These are phyloP conservation scores for Sebastes cheni DNA, from an alignment of 2,797 vertebrate genomes.

Conservation along the genomic window DNA sequence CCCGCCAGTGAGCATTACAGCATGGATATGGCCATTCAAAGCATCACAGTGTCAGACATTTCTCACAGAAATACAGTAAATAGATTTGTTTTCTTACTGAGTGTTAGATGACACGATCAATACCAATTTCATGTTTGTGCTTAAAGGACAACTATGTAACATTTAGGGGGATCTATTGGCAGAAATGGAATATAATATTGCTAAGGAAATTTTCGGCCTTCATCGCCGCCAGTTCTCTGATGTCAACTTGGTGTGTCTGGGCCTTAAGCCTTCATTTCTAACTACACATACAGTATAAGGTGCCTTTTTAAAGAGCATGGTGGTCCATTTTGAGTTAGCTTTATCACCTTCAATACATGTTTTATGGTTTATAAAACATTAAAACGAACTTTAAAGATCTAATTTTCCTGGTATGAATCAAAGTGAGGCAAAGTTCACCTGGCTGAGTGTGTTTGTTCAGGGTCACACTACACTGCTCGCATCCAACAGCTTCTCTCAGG, in stretches of 20 bases:
- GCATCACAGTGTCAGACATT: not conserved
- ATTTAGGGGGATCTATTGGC: too few relatives aligned
- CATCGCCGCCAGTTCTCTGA: too few relatives aligned
- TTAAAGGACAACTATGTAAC: too few relatives aligned
- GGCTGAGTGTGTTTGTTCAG: not conserved
- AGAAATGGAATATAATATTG: too few relatives aligned
- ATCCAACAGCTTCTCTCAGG: not conserved
- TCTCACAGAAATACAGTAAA: not conserved
- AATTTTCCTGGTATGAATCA: not conserved
- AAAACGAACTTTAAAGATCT: slow-evolving; percentile 8
- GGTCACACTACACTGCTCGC: not conserved
- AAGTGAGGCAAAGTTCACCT: slow-evolving; percentile 28
- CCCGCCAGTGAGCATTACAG: not conserved
- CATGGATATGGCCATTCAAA: not conserved
- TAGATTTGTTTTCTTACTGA: not conserved
- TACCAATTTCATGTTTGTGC: too few relatives aligned
- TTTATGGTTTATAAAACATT: slow-evolving; percentile 11
- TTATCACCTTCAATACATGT: not conserved
- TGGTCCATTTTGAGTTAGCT: not conserved
- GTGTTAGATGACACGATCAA: not conserved
- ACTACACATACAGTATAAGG: not conserved
- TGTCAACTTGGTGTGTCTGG: too few relatives aligned
- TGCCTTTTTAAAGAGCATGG: not conserved
- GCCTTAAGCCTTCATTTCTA: not conserved
- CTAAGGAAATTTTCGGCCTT: too few relatives aligned